These are phyloP conservation scores for Rostratula benghalensis DNA, from an alignment of 2,113 vertebrate species.

Conservation along the genomic window DNA sequence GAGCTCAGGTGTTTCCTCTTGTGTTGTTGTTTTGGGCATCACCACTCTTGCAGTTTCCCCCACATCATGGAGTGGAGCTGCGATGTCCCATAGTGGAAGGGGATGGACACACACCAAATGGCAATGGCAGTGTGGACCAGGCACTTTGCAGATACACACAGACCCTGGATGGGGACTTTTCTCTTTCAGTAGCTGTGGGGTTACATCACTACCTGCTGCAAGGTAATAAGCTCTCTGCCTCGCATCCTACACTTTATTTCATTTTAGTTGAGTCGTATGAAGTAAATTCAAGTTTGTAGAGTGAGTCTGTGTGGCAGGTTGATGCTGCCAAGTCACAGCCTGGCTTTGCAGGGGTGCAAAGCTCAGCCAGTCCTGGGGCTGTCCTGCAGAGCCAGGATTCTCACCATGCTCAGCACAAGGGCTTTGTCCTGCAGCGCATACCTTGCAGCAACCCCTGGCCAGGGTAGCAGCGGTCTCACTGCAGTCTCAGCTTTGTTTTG, in stretches of 20 bases:
- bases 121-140: accelerated
- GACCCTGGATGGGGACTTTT: not conserved
- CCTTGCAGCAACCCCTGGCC: accelerated
- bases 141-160: not conserved
- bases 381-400: not conserved
- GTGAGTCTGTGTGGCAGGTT: accelerated
- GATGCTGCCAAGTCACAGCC: not conserved
- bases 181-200: not conserved
- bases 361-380: accelerated
- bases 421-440: not conserved
- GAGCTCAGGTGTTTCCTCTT: accelerated
- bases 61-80: accelerated
- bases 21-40: not conserved
- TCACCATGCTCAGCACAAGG: accelerated
- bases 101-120: accelerated
- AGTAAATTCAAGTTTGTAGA: not conserved
- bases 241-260: not conserved
- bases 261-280: not conserved
- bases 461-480: not conserved
- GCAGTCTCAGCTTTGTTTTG: not conserved
- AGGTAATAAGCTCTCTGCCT: not conserved
- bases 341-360: not conserved
- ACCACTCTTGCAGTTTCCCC: not conserved
- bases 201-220: not conserved
- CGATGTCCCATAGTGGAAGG: accelerated